A percentile compares a stretch with the other conserved stretches of the same genome.
These are phyloP conservation scores for Hecatera dysodea DNA, from an alignment of 2,888 invertebrate genomes.

Conservation along the genomic window DNA sequence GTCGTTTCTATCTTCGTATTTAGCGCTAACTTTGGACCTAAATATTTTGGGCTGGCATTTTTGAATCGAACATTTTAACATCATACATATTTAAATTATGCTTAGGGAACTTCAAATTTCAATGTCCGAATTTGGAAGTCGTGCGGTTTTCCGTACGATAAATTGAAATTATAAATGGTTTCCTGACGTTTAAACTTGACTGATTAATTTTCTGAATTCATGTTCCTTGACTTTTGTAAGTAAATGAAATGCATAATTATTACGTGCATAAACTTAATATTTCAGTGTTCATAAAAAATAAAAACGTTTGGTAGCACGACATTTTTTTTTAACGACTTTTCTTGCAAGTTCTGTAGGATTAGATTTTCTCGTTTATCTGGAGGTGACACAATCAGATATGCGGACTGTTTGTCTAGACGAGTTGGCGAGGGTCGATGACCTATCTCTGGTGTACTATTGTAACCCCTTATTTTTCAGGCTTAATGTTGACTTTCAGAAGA, in stretches of 20 bases:
- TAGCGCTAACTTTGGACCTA: constrained; percentile 9
- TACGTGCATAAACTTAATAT: not conserved
- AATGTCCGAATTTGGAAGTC: constrained; percentile 27
- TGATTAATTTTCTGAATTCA: not conserved
- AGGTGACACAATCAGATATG: not conserved
- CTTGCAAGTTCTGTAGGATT: not conserved
- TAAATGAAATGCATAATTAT: not conserved
- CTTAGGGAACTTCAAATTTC: not conserved
- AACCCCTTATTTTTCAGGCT: constrained; percentile 8
- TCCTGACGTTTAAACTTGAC: not conserved
- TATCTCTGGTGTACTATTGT: constrained; percentile 5
- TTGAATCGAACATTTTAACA: not conserved
- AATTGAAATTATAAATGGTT: constrained; percentile 21
- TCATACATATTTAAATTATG: not conserved
- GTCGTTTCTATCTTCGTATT: constrained; percentile 20
- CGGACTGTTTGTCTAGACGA: constrained; percentile 52
- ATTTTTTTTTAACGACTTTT: not conserved
- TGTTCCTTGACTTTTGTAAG: not conserved
- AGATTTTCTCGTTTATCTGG: not conserved
- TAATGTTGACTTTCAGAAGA: not conserved
- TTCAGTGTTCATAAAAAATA: not conserved
- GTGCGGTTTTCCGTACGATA: not conserved
- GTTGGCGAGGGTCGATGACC: constrained; percentile 8
- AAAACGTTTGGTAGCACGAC: too few species aligned
- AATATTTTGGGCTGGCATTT: constrained; percentile 1